Evolutionary conservation across 30 jellyfish, hydroid and myxozoan species (phyloP), one percentile per base, ranked within the genome.

Genomic region (Aurelia aurita): DNA sequence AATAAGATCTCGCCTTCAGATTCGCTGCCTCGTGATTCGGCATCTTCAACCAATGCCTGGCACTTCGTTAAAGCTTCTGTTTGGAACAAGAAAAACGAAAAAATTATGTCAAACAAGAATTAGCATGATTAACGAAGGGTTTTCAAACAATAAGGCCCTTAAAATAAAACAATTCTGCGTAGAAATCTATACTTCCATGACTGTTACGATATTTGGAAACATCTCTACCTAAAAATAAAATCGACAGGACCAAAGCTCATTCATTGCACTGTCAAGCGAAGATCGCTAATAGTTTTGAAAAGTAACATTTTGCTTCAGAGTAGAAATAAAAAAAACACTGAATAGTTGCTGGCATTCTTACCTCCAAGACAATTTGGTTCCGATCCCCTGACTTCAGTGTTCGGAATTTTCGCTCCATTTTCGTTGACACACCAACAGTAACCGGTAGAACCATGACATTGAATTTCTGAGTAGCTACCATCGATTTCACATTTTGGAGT

Each of bases 401-500:
- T 53, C 5, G 45, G 82, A 63, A 20, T 39, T 44, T 73, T 76
- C 25, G 2, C 23, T 28, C 95, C 95, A 12, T 58, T 35, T 18
- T 66, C 74, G 62, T 86, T 70, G 25, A 74, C 95, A 74, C 95
- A 86, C 95, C 95, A 86, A 43, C 95, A 86, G 27, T 34, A 65
- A 3, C 90, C 95, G 15, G 95, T 66, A 3, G 89, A 74, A n/a
- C 44, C 78, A 43, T 86, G 89, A 53, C 95, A 86, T 63, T 86
- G 95, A 16, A 73, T 72, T 15, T 62, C 72, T 9, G 79, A 32
- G 73, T 86, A 86, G 1, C 57, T 18, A 16, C 95, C 95, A 66
- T 86, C 85, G 9, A 31, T 53, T 29, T 73, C 74, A 53, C 95
- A 86, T 64, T 15, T 63, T 15, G 95, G 90, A 34, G 51, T 35